These are phyloP conservation scores for Ammodytes marinus DNA, from an alignment of 2,113 vertebrate genomes.

Conservation along the genomic window DNA sequence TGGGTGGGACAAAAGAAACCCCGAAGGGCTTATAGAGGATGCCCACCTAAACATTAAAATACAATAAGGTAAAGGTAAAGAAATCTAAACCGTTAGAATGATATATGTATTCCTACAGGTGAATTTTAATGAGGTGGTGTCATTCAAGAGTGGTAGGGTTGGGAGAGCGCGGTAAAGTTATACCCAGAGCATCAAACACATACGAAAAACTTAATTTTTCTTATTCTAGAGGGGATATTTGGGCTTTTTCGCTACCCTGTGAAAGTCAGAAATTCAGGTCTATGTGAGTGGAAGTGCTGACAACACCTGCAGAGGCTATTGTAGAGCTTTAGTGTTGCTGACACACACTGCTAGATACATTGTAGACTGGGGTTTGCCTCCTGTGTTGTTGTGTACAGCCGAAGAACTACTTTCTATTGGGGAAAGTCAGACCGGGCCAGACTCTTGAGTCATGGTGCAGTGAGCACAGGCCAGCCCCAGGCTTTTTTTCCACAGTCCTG, in stretches of 20 bases:
- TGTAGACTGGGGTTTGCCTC: constrained; percentile 50
- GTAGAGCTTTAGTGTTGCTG: constrained; percentile 54
- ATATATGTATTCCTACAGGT: too few species aligned
- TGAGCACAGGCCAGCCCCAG: constrained; percentile 59
- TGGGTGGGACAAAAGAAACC: too few species aligned
- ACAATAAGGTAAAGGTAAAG: too few species aligned
- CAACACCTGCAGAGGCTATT: constrained; percentile 59
- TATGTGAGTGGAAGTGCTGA: constrained; percentile 45
- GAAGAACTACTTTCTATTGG: constrained; percentile 47
- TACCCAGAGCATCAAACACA: too few species aligned
- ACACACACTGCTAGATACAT: constrained; percentile 54
- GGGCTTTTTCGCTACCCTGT: constrained; percentile 20
- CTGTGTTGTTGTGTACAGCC: constrained; percentile 49
- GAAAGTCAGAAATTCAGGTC: constrained; percentile 30
- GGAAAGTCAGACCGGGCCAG: constrained; percentile 61
- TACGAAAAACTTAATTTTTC: background rate
- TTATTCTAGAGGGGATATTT: constrained; percentile 36
- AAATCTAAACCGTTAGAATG: too few species aligned
- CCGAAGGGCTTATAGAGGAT: too few species aligned
- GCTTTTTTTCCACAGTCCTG: constrained; percentile 54
- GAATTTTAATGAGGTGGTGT: too few species aligned
- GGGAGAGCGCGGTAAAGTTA: too few species aligned
- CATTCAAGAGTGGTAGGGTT: too few species aligned
- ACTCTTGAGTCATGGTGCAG: constrained; percentile 68
- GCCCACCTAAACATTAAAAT: too few species aligned